These are phyloP conservation scores for Gymnosoma rotundatum DNA, from an alignment of 2,888 invertebrate genomes.

Conservation along the genomic window DNA sequence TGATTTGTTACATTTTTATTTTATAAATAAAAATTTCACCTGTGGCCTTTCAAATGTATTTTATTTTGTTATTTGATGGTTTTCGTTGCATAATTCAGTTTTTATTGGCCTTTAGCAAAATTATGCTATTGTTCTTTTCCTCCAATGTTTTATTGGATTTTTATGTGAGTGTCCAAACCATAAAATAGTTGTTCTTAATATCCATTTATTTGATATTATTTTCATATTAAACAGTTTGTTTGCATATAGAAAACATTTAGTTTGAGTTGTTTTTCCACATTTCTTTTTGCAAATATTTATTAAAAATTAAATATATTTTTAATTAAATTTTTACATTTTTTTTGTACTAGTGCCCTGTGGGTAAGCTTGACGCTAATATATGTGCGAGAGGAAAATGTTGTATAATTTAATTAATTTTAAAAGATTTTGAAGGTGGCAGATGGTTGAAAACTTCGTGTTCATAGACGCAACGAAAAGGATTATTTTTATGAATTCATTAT, in stretches of 20 bases:
- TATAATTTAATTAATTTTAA: too few relatives aligned
- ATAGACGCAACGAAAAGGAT: too few relatives aligned
- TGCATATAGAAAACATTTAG: slow-evolving; percentile 39
- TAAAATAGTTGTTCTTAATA: slow-evolving; percentile 32
- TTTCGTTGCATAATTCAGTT: slow-evolving; percentile 31
- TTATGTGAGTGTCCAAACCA: slow-evolving; percentile 33
- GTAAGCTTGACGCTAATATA: too few relatives aligned
- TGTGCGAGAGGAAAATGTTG: too few relatives aligned
- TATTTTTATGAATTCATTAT: too few relatives aligned
- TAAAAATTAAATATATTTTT: slow-evolving; percentile 24
- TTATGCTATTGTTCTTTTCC: slow-evolving; percentile 32
- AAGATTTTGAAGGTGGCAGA: too few relatives aligned
- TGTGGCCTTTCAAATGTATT: slow-evolving; percentile 54
- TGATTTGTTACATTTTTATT: not conserved
- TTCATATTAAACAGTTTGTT: slow-evolving; percentile 40
- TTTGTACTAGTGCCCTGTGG: slow-evolving; percentile 25
- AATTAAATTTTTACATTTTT: slow-evolving; percentile 35
- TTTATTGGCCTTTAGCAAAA: slow-evolving; percentile 54
- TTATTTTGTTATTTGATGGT: slow-evolving; percentile 34
- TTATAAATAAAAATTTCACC: slow-evolving; percentile 46
- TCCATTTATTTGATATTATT: slow-evolving; percentile 15
- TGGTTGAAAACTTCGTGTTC: too few relatives aligned
- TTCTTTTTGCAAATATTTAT: slow-evolving; percentile 43
- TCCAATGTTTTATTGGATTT: slow-evolving; percentile 12
- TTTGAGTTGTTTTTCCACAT: not conserved